phyloP scores from a whole-genome alignment of 2,888 invertebrate genomes.

The Epinotia bilunana region DNA sequence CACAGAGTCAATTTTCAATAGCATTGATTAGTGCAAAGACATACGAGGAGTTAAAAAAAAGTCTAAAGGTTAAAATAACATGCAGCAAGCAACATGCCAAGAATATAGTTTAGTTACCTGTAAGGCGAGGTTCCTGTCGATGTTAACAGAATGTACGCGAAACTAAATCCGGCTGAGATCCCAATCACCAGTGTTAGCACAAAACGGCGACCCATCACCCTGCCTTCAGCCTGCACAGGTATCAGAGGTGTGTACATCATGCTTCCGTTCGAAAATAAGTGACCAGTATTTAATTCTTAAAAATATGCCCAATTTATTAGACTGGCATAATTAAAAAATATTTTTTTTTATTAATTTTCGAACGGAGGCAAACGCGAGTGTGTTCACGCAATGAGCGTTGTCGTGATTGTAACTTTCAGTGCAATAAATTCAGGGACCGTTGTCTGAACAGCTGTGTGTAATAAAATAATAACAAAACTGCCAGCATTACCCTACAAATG shows the following conservation, averaged over 20 bases:
- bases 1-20: too few species aligned
- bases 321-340: neutral
- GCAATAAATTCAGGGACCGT: slow-evolving; percentile 31
- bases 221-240: slow-evolving; percentile 75
- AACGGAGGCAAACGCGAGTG: slow-evolving; percentile 48
- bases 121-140: slow-evolving; percentile 78
- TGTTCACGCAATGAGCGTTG: slow-evolving; percentile 53
- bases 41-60: too few species aligned
- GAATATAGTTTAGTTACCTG: slow-evolving; percentile 73
- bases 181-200: slow-evolving; percentile 89
- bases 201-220: slow-evolving; percentile 87
- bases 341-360: slow-evolving; percentile 33
- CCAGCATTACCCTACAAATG: too few species aligned
- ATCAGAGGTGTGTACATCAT: slow-evolving; percentile 41
- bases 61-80: slow-evolving; percentile 44
- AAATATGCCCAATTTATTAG: neutral
- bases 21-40: too few species aligned
- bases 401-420: slow-evolving; percentile 36
- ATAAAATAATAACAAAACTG: slow-evolving; percentile 4
- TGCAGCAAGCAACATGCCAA: slow-evolving; percentile 58
- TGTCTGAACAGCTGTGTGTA: slow-evolving; percentile 27
- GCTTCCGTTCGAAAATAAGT: slow-evolving; percentile 34
- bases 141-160: slow-evolving; percentile 89
- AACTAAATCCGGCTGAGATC: slow-evolving; percentile 90
- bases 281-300: slow-evolving; percentile 1